Evolutionary conservation across 1,140 invertebrate species (phyloP), one percentile per base, ranked within the genome.

Genomic region (Drosophila kepulauana): DNA sequence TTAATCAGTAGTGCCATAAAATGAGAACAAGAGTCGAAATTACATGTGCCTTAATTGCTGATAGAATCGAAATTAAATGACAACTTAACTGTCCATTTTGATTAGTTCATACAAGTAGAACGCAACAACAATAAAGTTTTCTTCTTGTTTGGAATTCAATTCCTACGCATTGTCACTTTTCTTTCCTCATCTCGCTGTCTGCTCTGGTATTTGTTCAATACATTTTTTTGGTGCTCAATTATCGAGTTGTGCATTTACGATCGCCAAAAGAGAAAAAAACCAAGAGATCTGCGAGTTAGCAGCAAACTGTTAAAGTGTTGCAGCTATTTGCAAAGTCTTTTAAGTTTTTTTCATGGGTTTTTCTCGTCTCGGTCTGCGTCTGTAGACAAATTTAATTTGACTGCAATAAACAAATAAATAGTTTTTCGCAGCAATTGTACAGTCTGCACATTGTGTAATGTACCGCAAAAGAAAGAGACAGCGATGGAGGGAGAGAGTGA

Each of bases 391-490:
- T 54, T 63, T 54, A 52, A 62, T 62, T 69, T 62, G 57, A 13
- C 28, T 56, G 30, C 64, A 57, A n/a, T 57, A 41, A 13, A 41
- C 54, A 41, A 41, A 57, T 16, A 69, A n/a, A 25, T 30, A 15
- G 56, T 25, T 51, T 69, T 61, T 69, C 41, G 33, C 48, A 45
- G 16, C 8, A 13, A 41, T 48, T 49, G 52, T 43, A 64, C 59
- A 56, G 59, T 38, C 15, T 15, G 35, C 45, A 41, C 38, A 68
- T 68, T 68, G 70, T 52, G 35, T n/a, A 73, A 73, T 41, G 25
- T 11, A 16, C 16, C 33, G 16, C 15, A 25, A 25, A 25, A 25
- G 20, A 25, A 25, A 25, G 35, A 54, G 51, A 15, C 2, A 8
- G 33, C 33, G 33, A 33, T 8, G 28, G 10, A 43, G n/a, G 5